Base-by-base conservation (phyloP, 2,888 invertebrate genomes). In the Synanthedon formicaeformis region DNA sequence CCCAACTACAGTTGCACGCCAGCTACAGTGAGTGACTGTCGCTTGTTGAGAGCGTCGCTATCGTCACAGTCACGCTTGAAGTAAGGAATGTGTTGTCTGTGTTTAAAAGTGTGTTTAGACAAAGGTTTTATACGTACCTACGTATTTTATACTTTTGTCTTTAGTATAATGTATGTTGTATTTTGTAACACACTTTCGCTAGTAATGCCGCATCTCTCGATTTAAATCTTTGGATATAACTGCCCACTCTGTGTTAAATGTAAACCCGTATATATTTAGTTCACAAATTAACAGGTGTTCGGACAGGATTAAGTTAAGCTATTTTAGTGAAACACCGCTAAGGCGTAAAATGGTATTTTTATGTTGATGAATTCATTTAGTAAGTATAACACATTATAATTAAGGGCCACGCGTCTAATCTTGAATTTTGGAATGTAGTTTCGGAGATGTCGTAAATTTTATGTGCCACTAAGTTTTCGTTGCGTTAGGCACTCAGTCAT, bases 321-420 rank as follows among this genome's bases (percentile, higher is more conserved):
- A 58, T 57, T 57, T 52, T 50, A 34, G 49, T 49, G 49, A 48
- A 18, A 51, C 48, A 56, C 52, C 53, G 52, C 53, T 54, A 54
- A 45, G 53, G 53, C 51, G 52, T 56, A 56, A 55, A 55, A 54
- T 57, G 54, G 52, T 59, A 60, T 63, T 66, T 64, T 63, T 63
- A 68, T 64, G 60, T 58, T 60, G 60, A 65, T 61, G 67, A 64
- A 70, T 69, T 65, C 58, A 69, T 71, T 68, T 65, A 34, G 34
- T 34, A 34, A 34, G 34, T 34, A 34, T 34, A 66, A 63, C 62
- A 58, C 55, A 66, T 63, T 64, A 65, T 61, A 60, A 56, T 60
- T 59, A 60, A 59, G 53, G 55, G 54, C 53, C 54, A 51, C 53
- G 54, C 50, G 56, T 55, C 53, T 50, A 51, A 56, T 57, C 53